These are phyloP conservation scores for Limenitis camilla DNA, from an alignment of 2,888 invertebrate genomes.

Conservation along the genomic window DNA sequence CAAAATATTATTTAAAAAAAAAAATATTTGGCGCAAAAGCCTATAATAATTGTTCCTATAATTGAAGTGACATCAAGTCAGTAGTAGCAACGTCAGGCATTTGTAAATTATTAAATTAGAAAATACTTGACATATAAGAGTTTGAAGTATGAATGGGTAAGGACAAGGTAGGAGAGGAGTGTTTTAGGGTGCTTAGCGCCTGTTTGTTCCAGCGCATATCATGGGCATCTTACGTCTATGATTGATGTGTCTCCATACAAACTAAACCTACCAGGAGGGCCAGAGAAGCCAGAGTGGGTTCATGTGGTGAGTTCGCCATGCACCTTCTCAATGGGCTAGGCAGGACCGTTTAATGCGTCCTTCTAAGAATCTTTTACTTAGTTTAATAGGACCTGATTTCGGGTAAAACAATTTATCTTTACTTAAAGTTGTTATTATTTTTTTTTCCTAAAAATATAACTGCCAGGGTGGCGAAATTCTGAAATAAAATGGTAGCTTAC, in stretches of 20 bases:
- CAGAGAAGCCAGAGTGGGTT: slow-evolving; percentile 88
- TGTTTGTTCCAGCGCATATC: slow-evolving; percentile 94
- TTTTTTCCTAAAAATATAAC: not conserved
- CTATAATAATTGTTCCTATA: too few species aligned
- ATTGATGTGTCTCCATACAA: slow-evolving; percentile 99
- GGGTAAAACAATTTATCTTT: too few species aligned
- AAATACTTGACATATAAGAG: not conserved
- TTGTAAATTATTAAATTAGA: not conserved
- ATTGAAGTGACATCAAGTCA: too few species aligned
- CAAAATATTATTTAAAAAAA: too few species aligned
- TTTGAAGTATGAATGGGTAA: not conserved
- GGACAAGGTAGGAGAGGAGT: slow-evolving; percentile 38
- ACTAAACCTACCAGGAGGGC: slow-evolving; percentile 90
- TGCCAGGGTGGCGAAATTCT: not conserved
- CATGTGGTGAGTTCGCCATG: slow-evolving; percentile 83
- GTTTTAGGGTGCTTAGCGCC: slow-evolving; percentile 70
- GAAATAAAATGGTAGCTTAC: slow-evolving; percentile 2
- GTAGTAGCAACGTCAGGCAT: not conserved
- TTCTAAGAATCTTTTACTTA: not conserved
- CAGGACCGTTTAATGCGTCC: not conserved
- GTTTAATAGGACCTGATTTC: not conserved
- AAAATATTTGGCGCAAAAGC: too few species aligned
- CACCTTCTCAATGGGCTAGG: slow-evolving; percentile 29
- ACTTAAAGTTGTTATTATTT: too few species aligned
- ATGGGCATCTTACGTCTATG: slow-evolving; percentile 96